Conservation (phyloP, 2,888 invertebrate species). For the Rhyacophila evoluta region DNA sequence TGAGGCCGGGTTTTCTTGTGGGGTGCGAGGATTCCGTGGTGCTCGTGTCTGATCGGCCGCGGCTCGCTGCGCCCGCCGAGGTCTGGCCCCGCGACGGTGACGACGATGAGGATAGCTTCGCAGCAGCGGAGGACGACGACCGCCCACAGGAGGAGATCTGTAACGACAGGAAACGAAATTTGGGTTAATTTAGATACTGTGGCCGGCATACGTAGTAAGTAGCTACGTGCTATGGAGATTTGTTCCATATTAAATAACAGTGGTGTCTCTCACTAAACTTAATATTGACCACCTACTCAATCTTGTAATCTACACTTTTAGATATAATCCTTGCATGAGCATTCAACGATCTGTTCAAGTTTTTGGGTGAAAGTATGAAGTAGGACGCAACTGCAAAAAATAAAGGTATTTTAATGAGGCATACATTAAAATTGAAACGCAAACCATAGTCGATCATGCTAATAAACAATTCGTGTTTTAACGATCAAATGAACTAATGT, state of each 20-base stretch:
- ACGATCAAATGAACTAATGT: too few relatives aligned
- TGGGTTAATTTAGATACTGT: slow-evolving; percentile 38
- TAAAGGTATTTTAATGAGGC: too few relatives aligned
- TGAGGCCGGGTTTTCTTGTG: slow-evolving; percentile 13
- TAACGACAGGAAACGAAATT: slow-evolving; percentile 46
- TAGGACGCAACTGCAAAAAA: too few relatives aligned
- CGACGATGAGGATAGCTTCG: slow-evolving; percentile 4
- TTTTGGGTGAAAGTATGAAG: too few relatives aligned
- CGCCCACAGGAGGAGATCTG: slow-evolving; percentile 42
- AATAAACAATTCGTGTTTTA: too few relatives aligned
- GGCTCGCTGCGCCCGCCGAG: slow-evolving; percentile 24
- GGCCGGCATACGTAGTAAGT: slow-evolving; percentile 23
- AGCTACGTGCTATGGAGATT: slow-evolving; percentile 14
- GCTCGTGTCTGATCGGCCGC: neutral
- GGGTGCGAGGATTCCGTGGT: slow-evolving; percentile 13
- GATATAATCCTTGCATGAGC: too few relatives aligned
- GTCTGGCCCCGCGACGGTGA: slow-evolving; percentile 3
- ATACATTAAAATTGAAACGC: too few relatives aligned
- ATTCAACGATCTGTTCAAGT: too few relatives aligned
- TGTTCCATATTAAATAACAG: neutral
- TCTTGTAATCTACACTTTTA: too few relatives aligned
- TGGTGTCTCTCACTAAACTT: neutral
- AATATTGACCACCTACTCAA: too few relatives aligned
- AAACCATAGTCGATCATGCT: too few relatives aligned
- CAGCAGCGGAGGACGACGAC: slow-evolving; percentile 25